phyloP scores from a whole-genome alignment of 1,140 invertebrate genomes.

The Pissodes strobi region DNA sequence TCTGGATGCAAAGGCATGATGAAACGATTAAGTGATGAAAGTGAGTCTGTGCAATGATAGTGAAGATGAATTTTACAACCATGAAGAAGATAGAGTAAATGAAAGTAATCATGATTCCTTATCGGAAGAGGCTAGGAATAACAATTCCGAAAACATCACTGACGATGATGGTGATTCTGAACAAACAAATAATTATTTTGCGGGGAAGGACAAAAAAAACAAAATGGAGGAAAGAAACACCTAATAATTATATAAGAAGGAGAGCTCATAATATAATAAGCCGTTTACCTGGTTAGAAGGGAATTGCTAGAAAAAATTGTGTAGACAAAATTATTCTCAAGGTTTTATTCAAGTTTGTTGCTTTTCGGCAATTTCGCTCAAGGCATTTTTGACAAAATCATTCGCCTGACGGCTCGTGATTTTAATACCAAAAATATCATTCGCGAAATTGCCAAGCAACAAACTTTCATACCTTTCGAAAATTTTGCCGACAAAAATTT shows the following conservation, averaged over 20 bases:
- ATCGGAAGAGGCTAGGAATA: slow-evolving; percentile 10
- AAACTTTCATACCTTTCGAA: no score
- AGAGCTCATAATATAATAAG: slow-evolving; percentile 15
- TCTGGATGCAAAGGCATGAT: not conserved
- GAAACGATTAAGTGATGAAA: slow-evolving; percentile 8
- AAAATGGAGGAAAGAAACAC: slow-evolving; percentile 6
- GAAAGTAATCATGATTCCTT: not conserved
- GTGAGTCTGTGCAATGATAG: not conserved
- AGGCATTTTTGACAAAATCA: no score
- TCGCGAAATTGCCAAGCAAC: no score
- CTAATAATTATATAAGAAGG: not conserved
- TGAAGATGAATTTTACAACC: not conserved
- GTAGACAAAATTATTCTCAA: no score
- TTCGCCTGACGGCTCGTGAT: no score
- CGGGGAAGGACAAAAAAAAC: slow-evolving; percentile 16
- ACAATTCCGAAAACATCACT: no score
- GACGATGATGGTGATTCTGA: not conserved
- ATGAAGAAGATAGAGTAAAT: slow-evolving; percentile 1
- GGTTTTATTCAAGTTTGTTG: no score
- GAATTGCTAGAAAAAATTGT: slow-evolving; percentile 11
- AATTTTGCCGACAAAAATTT: no score
- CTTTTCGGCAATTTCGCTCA: no score
- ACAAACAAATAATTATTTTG: not conserved
- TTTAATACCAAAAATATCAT: no score
- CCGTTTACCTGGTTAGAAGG: slow-evolving; percentile 26